These are phyloP conservation scores for Idaea biselata DNA, from an alignment of 2,888 invertebrate species.

Conservation along the genomic window DNA sequence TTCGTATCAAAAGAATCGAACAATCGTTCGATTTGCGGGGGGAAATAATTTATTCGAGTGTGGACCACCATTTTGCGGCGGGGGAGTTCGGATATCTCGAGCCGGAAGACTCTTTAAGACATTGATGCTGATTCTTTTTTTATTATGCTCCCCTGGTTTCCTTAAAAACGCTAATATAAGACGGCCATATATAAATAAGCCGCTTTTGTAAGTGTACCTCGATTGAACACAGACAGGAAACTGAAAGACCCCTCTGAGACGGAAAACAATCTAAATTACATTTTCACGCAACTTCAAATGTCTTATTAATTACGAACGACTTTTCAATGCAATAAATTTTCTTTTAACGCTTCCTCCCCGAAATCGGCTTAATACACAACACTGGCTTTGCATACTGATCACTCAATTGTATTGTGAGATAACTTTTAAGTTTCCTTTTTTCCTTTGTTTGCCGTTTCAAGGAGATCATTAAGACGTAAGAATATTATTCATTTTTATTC, in stretches of 20 bases:
- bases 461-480: slow-evolving; percentile 16
- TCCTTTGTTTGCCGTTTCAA: slow-evolving; percentile 29
- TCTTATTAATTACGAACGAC: slow-evolving; percentile 80
- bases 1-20: slow-evolving; percentile 79
- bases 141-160: slow-evolving; percentile 76
- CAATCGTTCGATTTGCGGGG: slow-evolving; percentile 74
- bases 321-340: slow-evolving; percentile 81
- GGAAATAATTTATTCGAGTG: slow-evolving; percentile 79
- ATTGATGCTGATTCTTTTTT: slow-evolving; percentile 81
- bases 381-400: slow-evolving; percentile 69
- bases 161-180: slow-evolving; percentile 80
- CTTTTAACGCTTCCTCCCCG: slow-evolving; percentile 70
- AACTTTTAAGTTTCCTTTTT: slow-evolving; percentile 37
- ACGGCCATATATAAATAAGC: slow-evolving; percentile 78
- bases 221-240: slow-evolving; percentile 63
- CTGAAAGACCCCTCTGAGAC: slow-evolving; percentile 60
- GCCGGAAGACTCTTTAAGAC: slow-evolving; percentile 77
- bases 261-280: slow-evolving; percentile 81
- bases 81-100: slow-evolving; percentile 64
- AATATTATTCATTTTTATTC: slow-evolving; percentile 13
- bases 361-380: slow-evolving; percentile 75
- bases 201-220: slow-evolving; percentile 64
- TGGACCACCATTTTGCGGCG: slow-evolving; percentile 78
- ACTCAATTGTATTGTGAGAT: slow-evolving; percentile 57
- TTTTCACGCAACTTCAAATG: slow-evolving; percentile 82